Evolutionary conservation across 1,140 invertebrate genomes (phyloP), one percentile per base, ranked within the genome.

Genomic region (Camponotus vicinus): DNA sequence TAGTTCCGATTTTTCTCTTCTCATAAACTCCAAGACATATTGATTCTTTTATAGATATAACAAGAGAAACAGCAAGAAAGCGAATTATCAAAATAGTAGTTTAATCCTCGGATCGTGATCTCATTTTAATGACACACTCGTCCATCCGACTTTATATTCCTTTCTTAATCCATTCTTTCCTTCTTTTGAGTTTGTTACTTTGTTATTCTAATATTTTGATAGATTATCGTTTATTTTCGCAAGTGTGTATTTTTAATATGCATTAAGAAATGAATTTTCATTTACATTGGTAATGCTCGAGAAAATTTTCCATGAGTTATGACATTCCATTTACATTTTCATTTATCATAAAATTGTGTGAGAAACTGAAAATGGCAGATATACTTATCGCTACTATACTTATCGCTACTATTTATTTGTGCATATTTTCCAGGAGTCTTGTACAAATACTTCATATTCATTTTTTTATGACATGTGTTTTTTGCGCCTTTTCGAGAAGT

Each of bases 61-160:
- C 18, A 61, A 45, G 27, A 21, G 27, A 45, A 78, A 79, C 42
- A 13, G 2, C 34, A 42, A 1, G 21, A 64, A 49, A 32, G 18
- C 40, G 59, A 77, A 77, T 67, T 63, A 45, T 63, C 32, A 15
- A 18, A 27, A 45, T 21, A 13, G 6, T 49, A 52, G 67, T 66
- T 79, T 52, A 79, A 67, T 79, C 2, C 42, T 67, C 13, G 42
- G 18, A 13, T 64, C 21, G 27, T 21, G 40, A 67, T 52, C n/a
- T 32, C n/a, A 1, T 80, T 79, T 52, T 80, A 79, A 67, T 67
- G 52, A 67, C 13, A 37, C 18, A 32, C 9, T 5, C 59, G 40
- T 18, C n/a, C 21, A 11, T 57, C n/a, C 13, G 34, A 45, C 7
- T 78, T 78, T 21, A 6, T 45, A 52, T 59, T 32, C 45, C 15